Base-by-base conservation (phyloP, 2,888 invertebrate genomes). In the Saturnia pavonia region DNA sequence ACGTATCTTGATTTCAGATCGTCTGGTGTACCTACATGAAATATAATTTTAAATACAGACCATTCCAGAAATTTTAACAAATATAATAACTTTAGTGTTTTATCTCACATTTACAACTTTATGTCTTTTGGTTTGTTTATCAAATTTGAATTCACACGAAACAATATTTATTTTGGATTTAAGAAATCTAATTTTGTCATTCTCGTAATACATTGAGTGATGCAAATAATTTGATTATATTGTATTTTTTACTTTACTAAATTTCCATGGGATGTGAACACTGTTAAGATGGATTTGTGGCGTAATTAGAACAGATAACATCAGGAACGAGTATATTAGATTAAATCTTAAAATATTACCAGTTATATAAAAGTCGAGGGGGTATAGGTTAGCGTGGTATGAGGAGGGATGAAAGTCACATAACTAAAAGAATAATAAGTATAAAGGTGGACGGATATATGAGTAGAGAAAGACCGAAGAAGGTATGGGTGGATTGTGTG, bases 1-100 rank as follows among this genome's bases (percentile, higher is more conserved):
- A 40, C 40, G 40, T 65, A 65, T 40, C 65, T 65, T 65, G 65
- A 65, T 65, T 65, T n/a, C 65, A 40, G 19, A 19, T n/a, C 65
- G 65, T 65, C 65, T 19, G 65, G 40, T 65, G n/a, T 40, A 63
- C 16, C 63, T 63, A 65, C 65, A 19, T 60, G 14, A 60, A 25
- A 60, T 60, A 60, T 60, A 60, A 60, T 60, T 60, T 60, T 60
- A 60, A 60, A 60, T 25, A 12, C 27, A 27, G 14, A 60, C 25
- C 27, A 16, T 60, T 60, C 27, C 19, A 60, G 14, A 60, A 27
- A 27, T 25, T 27, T 60, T 60, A 60, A 25, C 57, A 60, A 60
- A 27, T 25, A 6, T 27, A 27, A 27, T 14, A 60, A 14, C 25
- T 14, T 25, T 60, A 60, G 6, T 60, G 14, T 60, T 60, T 60